Conservation (phyloP, 2,113 vertebrate genomes). For the Poeciliopsis occidentalis region DNA sequence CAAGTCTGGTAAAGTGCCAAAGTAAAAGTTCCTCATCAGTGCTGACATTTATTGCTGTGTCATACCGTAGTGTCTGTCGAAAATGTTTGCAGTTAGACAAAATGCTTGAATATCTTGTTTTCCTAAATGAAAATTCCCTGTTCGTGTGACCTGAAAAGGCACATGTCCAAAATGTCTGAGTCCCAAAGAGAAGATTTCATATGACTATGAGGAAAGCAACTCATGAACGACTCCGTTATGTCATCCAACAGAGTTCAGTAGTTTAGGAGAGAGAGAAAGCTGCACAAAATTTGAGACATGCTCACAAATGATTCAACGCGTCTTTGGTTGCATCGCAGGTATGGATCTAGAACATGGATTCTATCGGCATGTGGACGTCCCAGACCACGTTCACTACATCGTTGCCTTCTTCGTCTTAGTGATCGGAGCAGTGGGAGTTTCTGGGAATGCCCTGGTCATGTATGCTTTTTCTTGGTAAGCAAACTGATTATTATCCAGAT, state of each 20-base stretch:
- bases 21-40: too few relatives aligned
- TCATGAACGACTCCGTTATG: not conserved
- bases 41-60: not conserved
- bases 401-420: conserved; percentile 88
- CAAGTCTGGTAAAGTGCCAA: too few relatives aligned
- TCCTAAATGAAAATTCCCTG: not conserved
- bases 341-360: conserved; percentile 78
- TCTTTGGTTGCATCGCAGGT: conserved; percentile 50
- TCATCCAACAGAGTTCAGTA: conserved; percentile 17
- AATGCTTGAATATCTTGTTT: not conserved
- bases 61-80: not conserved
- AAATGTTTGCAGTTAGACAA: not conserved
- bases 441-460: conserved; percentile 93
- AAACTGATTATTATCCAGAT: not conserved
- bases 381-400: conserved; percentile 88
- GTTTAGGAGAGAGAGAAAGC: conserved; percentile 2
- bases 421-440: conserved; percentile 88
- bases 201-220: not conserved
- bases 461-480: conserved; percentile 93
- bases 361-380: conserved; percentile 85
- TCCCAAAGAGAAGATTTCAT: not conserved
- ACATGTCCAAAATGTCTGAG: not conserved
- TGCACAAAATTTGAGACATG: not conserved
- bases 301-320: conserved; percentile 6
- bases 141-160: not conserved